Evolutionary conservation across 2,888 invertebrate genomes (phyloP), one percentile per base, ranked within the genome.

Genomic region (Campoletis raptor): DNA sequence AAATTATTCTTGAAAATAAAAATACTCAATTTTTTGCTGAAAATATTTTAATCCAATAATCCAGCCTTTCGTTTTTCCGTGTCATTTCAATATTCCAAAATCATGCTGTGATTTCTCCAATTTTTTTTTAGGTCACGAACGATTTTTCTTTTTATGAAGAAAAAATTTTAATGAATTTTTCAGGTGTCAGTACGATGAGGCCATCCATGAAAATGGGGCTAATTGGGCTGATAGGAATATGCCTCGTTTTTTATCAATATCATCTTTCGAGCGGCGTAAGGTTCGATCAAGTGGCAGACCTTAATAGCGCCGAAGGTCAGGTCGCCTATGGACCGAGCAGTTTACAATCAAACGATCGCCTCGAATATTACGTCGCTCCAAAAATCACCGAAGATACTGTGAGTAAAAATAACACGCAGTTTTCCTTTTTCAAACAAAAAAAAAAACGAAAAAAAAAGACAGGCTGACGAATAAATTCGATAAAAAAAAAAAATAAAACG

Each of bases 181-280:
- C 88, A 93, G 93, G 90, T 86, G 79, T 83, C 86, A 79, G 88
- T 90, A 92, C 84, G 89, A 95, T 96, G 95, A 95, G 95, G 93
- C 95, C 95, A 92, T 95, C 95, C 90, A 95, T 95, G 93, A 96
- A 96, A 95, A 95, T 96, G 95, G 96, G 96, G 95, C 95, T 96
- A 94, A 95, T 96, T 90, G 95, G 96, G 93, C 95, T 96, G 93
- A 94, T 96, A 92, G 96, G 96, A 92, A 95, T 95, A 89, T 96
- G 96, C 93, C 95, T 96, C 92, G 95, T 96, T 90, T 95, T 96
- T 91, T 96, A 96, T 92, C 96, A 96, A 93, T 96, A 96, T 93
- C 96, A 96, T 91, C 94, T 96, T 92, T 96, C 96, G 87, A 95
- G 95, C 86, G 95, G 92, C 3, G 90, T 92, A 54, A 91, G 92